These are phyloP conservation scores for Aplocera efformata DNA, from an alignment of 2,888 invertebrate species.

Conservation along the genomic window DNA sequence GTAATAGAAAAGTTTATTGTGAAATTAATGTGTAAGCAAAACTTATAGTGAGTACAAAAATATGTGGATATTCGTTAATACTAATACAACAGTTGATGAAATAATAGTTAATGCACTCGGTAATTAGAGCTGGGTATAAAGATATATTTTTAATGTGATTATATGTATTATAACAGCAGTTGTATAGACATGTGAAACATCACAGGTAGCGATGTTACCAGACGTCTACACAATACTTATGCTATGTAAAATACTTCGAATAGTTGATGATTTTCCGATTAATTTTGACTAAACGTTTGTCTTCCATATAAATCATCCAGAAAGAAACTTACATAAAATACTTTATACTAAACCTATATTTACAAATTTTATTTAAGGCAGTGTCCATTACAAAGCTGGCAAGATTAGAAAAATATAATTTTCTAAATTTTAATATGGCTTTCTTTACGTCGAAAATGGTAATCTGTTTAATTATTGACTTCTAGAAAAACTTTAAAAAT, in stretches of 20 bases:
- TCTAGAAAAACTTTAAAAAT: slow-evolving; percentile 16
- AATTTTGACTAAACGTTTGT: slow-evolving; percentile 16
- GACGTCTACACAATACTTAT: slow-evolving; percentile 70
- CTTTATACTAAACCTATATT: slow-evolving; percentile 54
- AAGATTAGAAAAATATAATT: slow-evolving; percentile 71
- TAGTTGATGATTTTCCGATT: slow-evolving; percentile 8
- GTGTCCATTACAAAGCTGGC: slow-evolving; percentile 77
- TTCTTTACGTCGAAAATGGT: slow-evolving; percentile 63
- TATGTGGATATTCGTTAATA: no score
- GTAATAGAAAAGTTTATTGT: not conserved
- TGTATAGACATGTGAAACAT: slow-evolving; percentile 77
- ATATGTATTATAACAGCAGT: slow-evolving; percentile 48
- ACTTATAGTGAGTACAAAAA: not conserved
- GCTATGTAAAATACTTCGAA: slow-evolving; percentile 17
- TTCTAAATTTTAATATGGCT: slow-evolving; percentile 79
- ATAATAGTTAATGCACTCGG: no score
- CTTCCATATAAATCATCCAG: slow-evolving; percentile 8
- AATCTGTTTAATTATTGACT: slow-evolving; percentile 34
- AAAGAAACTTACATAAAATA: slow-evolving; percentile 31
- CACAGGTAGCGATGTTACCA: slow-evolving; percentile 68
- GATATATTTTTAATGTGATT: no score
- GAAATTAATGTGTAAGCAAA: slow-evolving; percentile 1
- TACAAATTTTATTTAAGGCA: slow-evolving; percentile 68
- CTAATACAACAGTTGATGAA: no score
- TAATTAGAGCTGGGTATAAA: slow-evolving; percentile 20